Conservation (phyloP, 1,140 invertebrate species). For the Whitmania pigra region DNA sequence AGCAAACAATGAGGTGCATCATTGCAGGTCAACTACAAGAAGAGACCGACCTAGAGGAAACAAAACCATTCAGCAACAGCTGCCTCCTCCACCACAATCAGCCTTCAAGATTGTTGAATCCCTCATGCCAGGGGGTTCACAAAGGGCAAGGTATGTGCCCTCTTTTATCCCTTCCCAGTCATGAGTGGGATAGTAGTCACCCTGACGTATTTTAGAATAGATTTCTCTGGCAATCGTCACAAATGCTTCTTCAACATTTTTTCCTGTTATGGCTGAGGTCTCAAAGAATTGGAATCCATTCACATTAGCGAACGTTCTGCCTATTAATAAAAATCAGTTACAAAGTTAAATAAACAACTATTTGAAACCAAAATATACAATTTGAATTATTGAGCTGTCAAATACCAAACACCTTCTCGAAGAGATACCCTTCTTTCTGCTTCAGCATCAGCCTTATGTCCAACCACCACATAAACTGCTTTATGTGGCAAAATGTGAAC, state of each 20-base stretch:
- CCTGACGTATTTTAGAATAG: conserved; percentile 81
- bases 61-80: neutral
- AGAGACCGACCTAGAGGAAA: no score
- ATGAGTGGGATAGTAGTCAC: conserved; percentile 47
- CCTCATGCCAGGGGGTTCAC: neutral
- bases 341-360: neutral
- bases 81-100: neutral
- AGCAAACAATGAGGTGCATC: no score
- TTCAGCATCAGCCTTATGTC: conserved; percentile 74
- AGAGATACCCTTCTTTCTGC: conserved; percentile 44
- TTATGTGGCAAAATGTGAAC: conserved; percentile 76
- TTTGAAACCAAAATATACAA: neutral
- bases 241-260: conserved; percentile 89
- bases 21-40: no score
- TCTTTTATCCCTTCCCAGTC: conserved; percentile 99
- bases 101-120: neutral
- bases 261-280: conserved; percentile 73
- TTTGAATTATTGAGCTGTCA: neutral
- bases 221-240: conserved; percentile 72
- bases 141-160: conserved; percentile 43
- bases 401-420: conserved; percentile 45
- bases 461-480: conserved; percentile 75
- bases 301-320: conserved; percentile 76
- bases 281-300: conserved; percentile 84
- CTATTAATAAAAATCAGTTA: conserved; percentile 37